phyloP scores from a whole-genome alignment of 2,113 vertebrate species.

The Marmota monax region DNA sequence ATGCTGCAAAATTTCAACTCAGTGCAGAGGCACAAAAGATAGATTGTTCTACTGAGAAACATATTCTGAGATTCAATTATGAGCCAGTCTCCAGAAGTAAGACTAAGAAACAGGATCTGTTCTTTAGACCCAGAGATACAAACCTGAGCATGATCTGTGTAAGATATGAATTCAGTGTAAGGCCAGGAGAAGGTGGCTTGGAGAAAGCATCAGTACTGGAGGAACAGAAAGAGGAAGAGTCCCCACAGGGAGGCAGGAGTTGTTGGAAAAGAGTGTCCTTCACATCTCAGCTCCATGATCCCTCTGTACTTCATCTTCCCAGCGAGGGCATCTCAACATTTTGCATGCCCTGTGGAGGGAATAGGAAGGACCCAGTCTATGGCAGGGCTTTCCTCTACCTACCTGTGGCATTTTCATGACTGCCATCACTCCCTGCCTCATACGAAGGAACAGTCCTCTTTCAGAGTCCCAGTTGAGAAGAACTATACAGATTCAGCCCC shows the following conservation, averaged over 20 bases:
- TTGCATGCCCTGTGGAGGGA: background rate
- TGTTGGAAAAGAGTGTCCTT: background rate
- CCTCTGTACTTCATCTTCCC: background rate
- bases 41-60: conserved; percentile 12
- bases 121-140: background rate
- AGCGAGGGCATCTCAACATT: background rate
- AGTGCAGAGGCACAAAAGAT: background rate
- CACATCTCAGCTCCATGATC: background rate
- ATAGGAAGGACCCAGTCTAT: background rate
- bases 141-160: background rate
- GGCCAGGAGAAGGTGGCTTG: background rate
- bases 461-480: background rate
- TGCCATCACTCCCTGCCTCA: background rate
- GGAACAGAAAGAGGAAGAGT: background rate
- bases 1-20: background rate
- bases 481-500: background rate
- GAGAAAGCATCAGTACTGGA: accelerated
- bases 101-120: background rate
- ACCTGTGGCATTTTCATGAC: background rate
- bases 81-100: background rate
- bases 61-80: background rate
- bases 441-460: background rate
- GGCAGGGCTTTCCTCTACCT: background rate
- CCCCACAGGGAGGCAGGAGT: background rate
- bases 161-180: background rate